Evolutionary conservation across 2,113 vertebrate species (phyloP), one percentile per base, ranked within the genome.

Genomic region (Mus pahari): DNA sequence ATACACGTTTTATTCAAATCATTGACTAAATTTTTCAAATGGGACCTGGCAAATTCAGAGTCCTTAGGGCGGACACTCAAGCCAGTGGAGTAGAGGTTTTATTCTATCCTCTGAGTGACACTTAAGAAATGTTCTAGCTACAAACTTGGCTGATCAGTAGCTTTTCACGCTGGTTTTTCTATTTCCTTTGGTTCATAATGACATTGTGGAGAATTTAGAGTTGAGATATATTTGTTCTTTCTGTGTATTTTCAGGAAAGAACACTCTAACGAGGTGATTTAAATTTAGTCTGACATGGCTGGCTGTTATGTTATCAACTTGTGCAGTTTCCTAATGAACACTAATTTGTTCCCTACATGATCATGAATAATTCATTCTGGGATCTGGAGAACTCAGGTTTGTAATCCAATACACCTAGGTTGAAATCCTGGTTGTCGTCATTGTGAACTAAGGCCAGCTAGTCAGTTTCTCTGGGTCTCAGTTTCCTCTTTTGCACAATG

Each of bases 211-310:
- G 39, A 75, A 68, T 33, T 91, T 78, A 14, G 84, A 73, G 64
- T 81, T 60, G 66, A 53, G 53, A 53, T 14, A 20, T 71, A 36
- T 68, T 94, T 86, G 20, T 7, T 17, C 42, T 96, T 94, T 82
- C n/a, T 31, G 14, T 88, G 58, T 60, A 71, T 36, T 77, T 95
- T 58, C 28, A 73, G n/a, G 39, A 45, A 77, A 89, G 86, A 91
- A 58, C 3, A 58, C 53, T 70, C 45, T 50, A 55, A 20, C 42
- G 31, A 62, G 68, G 36, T 66, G 74, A 42, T 36, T 89, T 89
- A 62, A 64, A 91, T 95, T 78, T 55, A 94, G 28, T 77, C 50
- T 92, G n/a, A 53, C 55, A n/a, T 39, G 58, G 89, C 55, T 83
- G 45, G 45, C 53, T 86, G 45, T 64, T 90, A 62, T 11, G 17